A percentile compares a stretch with the other conserved stretches of the same genome.
Evolutionary conservation across 2,888 invertebrate species (phyloP).

Genomic region (Coelinius sp.): DNA sequence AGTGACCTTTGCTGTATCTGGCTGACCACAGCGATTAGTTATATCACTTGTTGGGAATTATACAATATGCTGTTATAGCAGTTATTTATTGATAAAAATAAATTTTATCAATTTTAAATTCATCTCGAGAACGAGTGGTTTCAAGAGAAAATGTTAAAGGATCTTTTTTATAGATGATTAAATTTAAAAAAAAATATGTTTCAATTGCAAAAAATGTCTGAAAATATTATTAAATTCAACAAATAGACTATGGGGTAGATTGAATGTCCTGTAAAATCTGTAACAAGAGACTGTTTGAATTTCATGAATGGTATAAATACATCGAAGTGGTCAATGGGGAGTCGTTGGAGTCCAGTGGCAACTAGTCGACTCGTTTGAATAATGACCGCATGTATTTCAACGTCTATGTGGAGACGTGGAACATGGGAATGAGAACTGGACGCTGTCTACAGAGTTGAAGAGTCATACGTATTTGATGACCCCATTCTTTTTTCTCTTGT

Average conservation of each 20-base stretch:
- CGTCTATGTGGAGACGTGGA: background rate
- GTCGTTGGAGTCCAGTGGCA: conserved; percentile 7
- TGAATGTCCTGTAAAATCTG: conserved; percentile 9
- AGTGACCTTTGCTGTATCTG: background rate
- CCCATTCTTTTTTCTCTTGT: background rate
- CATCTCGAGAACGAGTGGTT: no score
- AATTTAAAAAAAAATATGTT: no score
- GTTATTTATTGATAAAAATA: no score
- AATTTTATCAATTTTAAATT: no score
- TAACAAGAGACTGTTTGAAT: conserved; percentile 24
- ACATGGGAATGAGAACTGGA: background rate
- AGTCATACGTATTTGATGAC: background rate
- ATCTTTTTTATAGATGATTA: no score
- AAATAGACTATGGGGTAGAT: background rate
- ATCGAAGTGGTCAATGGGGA: conserved; percentile 15
- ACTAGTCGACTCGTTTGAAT: conserved; percentile 15
- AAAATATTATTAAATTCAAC: background rate
- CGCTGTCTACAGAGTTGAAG: background rate
- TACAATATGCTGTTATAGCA: no score
- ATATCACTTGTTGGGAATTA: background rate
- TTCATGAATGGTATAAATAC: conserved; percentile 22
- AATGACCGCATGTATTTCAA: conserved; percentile 17
- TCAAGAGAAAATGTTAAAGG: no score
- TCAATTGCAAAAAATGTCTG: background rate
- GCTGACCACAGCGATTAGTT: background rate